These are phyloP conservation scores for Octomys mimax DNA, from an alignment of 2,797 vertebrate genomes.

Conservation along the genomic window DNA sequence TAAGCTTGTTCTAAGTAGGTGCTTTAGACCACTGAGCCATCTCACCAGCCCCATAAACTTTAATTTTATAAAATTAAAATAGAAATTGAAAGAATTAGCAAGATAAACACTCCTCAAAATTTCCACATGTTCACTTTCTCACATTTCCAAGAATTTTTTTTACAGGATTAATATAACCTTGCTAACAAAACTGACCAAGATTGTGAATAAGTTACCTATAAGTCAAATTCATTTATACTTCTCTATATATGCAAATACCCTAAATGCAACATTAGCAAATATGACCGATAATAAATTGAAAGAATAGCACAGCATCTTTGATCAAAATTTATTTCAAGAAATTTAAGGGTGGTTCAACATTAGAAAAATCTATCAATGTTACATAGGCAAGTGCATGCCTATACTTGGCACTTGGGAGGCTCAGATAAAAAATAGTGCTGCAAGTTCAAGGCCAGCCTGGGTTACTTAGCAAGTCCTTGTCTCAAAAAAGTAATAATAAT, in stretches of 20 bases:
- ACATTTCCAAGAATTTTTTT: slow-evolving; percentile 45
- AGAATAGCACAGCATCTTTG: background rate
- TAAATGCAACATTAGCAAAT: slow-evolving; percentile 42
- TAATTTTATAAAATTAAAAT: background rate
- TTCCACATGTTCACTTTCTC: slow-evolving; percentile 33
- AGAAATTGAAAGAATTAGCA: slow-evolving; percentile 54
- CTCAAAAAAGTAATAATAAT: no score
- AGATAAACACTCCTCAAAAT: background rate
- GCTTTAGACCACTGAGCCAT: no score
- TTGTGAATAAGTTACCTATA: background rate
- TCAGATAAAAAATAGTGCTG: no score
- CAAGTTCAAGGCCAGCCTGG: no score
- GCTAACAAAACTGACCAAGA: slow-evolving; percentile 38
- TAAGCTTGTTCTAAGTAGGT: no score
- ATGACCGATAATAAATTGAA: slow-evolving; percentile 33
- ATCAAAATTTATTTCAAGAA: slow-evolving; percentile 58
- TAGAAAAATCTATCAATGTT: slow-evolving; percentile 12
- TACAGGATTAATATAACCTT: background rate
- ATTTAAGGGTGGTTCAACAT: slow-evolving; percentile 37
- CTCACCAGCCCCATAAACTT: no score
- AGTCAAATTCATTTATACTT: slow-evolving; percentile 10
- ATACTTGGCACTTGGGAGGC: no score
- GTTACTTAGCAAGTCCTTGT: no score
- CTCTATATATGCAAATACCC: background rate
- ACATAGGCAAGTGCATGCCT: background rate